Base-by-base conservation (phyloP, 2,797 vertebrate genomes). In the Menidia menidia region DNA sequence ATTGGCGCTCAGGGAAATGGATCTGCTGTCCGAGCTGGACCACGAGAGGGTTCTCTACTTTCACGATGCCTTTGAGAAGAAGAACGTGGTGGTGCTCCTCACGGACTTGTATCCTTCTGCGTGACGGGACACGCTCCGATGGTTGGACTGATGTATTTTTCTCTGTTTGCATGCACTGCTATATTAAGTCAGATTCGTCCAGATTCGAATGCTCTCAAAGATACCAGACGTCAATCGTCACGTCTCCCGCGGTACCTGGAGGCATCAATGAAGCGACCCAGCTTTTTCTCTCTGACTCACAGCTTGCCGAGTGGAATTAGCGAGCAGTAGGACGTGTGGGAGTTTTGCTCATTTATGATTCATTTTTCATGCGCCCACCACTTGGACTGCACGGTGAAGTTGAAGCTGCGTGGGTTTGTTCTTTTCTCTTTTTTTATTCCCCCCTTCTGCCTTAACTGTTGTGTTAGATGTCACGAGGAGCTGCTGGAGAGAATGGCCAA, bases 1-100 rank as follows among this genome's bases (percentile, higher is more conserved):
- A 6, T 86, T 78, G 0, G 97, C 97, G 0, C 92, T 96, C 35
- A 84, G 91, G 25, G 98, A 99, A 87, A 94, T 96, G 86, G 90
- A 92, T 18, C 93, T 98, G 64, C 93, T 99, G 77, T 96, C 96
- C 0, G 93, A 93, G 67, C 91, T 99, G 64, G 96, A 98, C 78
- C 94, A 97, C 0, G 92, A 96, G 66, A 95, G 85, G 45, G 91
- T 98, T 0, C 86, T 97, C 56, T 97, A 95, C 78, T 97, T 97
- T 84, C 97, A 98, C 0, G 98, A 99, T 0, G 96, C 96, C 52
- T 99, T 99, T 0, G 97, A 99, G 92, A 97, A 98, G 91, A 97
- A 95, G 79, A 96, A 94, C 0, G 87, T 95, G 0, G 87, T 98
- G 64, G 94, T 98, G 77, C 91, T 99, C 64, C 94, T 99, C 90